These are phyloP conservation scores for Reticulitermes lucifugus DNA, from an alignment of 2,888 invertebrate species.

Conservation along the genomic window DNA sequence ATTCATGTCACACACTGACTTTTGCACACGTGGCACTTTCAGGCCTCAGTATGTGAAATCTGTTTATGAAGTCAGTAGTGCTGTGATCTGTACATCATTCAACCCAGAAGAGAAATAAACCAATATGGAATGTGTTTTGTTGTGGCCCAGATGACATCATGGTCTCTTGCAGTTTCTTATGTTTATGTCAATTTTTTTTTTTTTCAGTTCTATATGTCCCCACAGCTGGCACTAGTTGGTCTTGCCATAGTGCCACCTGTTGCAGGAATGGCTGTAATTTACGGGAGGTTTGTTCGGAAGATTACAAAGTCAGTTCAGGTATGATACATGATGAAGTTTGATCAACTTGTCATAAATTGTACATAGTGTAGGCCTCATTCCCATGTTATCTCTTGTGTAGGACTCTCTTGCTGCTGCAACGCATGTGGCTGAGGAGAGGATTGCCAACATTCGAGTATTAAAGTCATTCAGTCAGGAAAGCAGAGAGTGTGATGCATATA, in stretches of 20 bases:
- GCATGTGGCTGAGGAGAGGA: slow-evolving; percentile 90
- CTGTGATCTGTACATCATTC: no score
- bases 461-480: slow-evolving; percentile 91
- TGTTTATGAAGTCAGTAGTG: no score
- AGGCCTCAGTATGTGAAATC: no score
- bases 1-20: no score
- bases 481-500: slow-evolving; percentile 79
- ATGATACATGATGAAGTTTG: slow-evolving; percentile 30
- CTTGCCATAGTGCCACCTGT: slow-evolving; percentile 91
- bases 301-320: slow-evolving; percentile 87
- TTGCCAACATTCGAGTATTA: slow-evolving; percentile 92
- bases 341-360: no score
- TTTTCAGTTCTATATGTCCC: slow-evolving; percentile 88
- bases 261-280: slow-evolving; percentile 83
- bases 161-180: no score
- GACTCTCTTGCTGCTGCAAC: slow-evolving; percentile 70
- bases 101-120: no score
- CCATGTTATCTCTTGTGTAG: slow-evolving; percentile 57
- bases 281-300: slow-evolving; percentile 85
- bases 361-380: no score
- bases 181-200: no score
- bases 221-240: slow-evolving; percentile 87
- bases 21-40: no score
- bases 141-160: no score
- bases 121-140: no score